Conservation (phyloP, 2,113 vertebrate genomes). For the Hemicordylus capensis region DNA sequence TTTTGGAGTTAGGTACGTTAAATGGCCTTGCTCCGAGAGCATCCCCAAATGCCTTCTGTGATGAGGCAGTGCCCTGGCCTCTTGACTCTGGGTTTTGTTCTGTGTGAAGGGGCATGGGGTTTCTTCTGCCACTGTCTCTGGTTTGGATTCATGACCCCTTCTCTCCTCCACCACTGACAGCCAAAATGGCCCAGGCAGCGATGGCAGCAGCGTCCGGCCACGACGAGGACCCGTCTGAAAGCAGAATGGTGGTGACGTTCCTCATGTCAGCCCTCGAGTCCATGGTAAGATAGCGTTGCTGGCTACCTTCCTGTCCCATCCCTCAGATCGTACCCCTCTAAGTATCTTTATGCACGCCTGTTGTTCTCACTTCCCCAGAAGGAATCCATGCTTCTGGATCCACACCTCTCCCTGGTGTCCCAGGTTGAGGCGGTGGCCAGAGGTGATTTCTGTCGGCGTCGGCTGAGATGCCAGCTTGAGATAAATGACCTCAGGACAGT, state of each 20-base stretch:
- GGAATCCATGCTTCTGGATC: too few species aligned
- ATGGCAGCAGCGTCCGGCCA: conserved; percentile 30
- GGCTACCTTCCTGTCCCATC: neutral
- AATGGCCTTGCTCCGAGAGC: neutral
- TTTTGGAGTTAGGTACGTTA: neutral
- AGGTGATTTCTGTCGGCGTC: too few species aligned
- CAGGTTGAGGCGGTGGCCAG: too few species aligned
- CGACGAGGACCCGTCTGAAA: conserved; percentile 73
- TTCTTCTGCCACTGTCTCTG: neutral
- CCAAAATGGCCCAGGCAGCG: conserved; percentile 73
- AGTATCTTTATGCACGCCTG: neutral
- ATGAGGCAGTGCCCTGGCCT: neutral
- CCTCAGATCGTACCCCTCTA: neutral
- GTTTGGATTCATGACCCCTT: neutral
- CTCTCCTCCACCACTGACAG: conserved; percentile 42
- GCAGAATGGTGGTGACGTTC: conserved; percentile 76
- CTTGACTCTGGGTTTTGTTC: neutral
- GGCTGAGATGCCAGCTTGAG: too few species aligned
- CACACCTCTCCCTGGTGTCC: too few species aligned
- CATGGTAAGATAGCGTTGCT: conserved; percentile 71
- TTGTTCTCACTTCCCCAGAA: too few species aligned
- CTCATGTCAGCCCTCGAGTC: conserved; percentile 84
- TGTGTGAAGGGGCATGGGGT: rapidly evolving
- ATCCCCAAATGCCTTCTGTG: neutral
- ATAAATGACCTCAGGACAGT: too few species aligned